phyloP scores from a whole-genome alignment of 2,113 vertebrate species.

The Epinephelus lanceolatus region DNA sequence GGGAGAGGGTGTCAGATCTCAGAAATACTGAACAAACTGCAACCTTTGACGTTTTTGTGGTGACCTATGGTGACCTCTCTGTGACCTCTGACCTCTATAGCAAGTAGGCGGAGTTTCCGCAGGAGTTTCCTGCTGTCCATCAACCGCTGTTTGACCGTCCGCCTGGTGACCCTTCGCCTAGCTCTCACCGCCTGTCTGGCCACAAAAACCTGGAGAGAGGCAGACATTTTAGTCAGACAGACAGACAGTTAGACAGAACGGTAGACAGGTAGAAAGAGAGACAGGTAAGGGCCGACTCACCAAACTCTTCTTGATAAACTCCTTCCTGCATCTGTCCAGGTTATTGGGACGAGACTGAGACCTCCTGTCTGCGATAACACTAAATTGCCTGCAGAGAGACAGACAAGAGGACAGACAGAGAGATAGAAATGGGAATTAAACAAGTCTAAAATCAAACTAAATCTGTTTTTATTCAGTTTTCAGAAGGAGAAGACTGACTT shows the following conservation, averaged over 20 bases:
- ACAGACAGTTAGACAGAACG: conserved; percentile 1
- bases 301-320: conserved; percentile 87
- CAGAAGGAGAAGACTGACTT: conserved; percentile 82
- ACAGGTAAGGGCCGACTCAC: conserved; percentile 77
- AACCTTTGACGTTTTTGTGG: neutral
- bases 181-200: conserved; percentile 88
- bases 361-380: conserved; percentile 82
- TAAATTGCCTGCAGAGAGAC: conserved; percentile 87
- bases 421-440: neutral
- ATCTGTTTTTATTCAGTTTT: neutral
- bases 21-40: neutral
- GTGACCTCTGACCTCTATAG: conserved; percentile 88
- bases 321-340: conserved; percentile 88
- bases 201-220: conserved; percentile 73
- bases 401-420: neutral
- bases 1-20: neutral
- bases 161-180: conserved; percentile 78
- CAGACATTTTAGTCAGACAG: conserved; percentile 4
- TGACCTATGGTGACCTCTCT: neutral
- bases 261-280: neutral
- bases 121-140: conserved; percentile 85
- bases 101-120: conserved; percentile 85
- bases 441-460: neutral
- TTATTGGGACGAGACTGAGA: conserved; percentile 88
- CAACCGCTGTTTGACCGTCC: conserved; percentile 84